Evolutionary conservation across 2,888 invertebrate genomes (phyloP).

Genomic region (Micropterix aruncella): DNA sequence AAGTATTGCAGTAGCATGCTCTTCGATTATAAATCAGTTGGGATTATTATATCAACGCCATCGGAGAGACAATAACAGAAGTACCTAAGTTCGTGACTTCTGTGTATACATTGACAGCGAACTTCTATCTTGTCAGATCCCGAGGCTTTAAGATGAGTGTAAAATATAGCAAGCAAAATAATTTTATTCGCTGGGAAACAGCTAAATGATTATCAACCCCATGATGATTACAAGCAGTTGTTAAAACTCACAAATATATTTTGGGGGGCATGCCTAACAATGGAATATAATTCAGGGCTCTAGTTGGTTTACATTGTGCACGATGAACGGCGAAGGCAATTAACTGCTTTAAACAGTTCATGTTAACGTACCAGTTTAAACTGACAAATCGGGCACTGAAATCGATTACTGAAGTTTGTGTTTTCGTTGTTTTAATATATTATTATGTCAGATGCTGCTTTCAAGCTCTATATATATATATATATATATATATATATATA

Average conservation of each 20-base stretch:
- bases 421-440: conserved; percentile 1
- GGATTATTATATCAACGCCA: no score
- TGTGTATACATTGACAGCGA: no score
- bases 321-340: neutral
- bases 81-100: no score
- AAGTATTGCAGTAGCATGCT: no score
- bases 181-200: neutral
- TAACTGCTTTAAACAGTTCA: neutral
- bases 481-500: no score
- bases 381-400: neutral
- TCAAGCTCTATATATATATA: no score
- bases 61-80: no score
- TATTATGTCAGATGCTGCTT: no score
- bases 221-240: neutral
- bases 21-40: no score
- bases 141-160: neutral
- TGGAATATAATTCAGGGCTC: neutral
- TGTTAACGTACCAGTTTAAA: conserved; percentile 6
- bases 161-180: neutral
- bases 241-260: neutral
- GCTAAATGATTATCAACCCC: neutral
- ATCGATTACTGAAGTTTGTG: conserved; percentile 5
- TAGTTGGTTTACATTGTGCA: neutral
- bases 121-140: no score
- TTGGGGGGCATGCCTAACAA: neutral